These are phyloP conservation scores for Penaeus japonicus DNA, from an alignment of 1,140 invertebrate species.

Conservation along the genomic window DNA sequence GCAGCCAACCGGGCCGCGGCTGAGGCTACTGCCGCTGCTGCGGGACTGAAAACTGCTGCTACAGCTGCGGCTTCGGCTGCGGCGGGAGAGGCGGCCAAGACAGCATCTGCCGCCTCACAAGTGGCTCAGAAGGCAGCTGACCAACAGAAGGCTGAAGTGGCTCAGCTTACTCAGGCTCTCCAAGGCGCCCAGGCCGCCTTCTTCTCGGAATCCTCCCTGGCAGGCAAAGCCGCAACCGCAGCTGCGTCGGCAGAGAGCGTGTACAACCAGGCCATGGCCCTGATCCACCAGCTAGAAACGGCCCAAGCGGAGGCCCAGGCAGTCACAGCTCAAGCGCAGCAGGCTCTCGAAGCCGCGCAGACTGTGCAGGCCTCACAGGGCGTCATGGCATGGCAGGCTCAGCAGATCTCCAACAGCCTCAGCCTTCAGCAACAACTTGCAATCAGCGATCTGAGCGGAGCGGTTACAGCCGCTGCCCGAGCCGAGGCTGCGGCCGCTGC, in stretches of 20 bases:
- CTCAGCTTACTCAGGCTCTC: constrained; percentile 28
- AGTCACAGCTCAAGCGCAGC: constrained; percentile 7
- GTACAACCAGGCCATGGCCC: constrained; percentile 2
- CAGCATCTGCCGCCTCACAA: neutral
- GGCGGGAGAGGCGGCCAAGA: neutral
- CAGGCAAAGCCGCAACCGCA: constrained; percentile 3
- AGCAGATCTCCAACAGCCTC: neutral
- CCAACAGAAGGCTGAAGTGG: constrained; percentile 8
- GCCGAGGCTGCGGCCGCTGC: neutral
- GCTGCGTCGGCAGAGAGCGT: constrained; percentile 15
- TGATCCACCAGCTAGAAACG: neutral
- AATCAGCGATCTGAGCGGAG: constrained; percentile 2
- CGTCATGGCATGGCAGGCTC: constrained; percentile 7
- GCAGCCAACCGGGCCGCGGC: neutral
- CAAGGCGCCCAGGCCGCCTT: constrained; percentile 20
- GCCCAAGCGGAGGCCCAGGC: constrained; percentile 22
- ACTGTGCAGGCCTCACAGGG: neutral
- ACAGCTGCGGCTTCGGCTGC: neutral
- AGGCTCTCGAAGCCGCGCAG: constrained; percentile 19
- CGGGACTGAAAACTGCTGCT: neutral
- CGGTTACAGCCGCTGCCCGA: neutral
- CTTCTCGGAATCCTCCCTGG: constrained; percentile 27
- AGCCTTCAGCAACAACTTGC: constrained; percentile 17
- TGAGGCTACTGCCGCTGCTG: neutral
- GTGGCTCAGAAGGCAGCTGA: constrained; percentile 19